A percentile compares a stretch with the other conserved stretches of the same genome.
These are phyloP conservation scores for Aporophyla lueneburgensis DNA, from an alignment of 2,888 invertebrate genomes.

Conservation along the genomic window DNA sequence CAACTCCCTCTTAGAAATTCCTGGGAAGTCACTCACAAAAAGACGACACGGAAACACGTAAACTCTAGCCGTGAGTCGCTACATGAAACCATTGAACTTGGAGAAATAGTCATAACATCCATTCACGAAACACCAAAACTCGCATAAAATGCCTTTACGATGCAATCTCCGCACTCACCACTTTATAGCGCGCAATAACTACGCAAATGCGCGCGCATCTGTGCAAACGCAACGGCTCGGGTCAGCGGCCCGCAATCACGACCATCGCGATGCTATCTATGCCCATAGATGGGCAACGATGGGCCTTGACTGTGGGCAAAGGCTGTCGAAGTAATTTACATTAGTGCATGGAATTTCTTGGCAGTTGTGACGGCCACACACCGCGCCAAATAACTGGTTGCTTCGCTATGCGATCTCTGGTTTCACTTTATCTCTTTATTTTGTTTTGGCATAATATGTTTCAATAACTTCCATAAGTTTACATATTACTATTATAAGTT, in stretches of 20 bases:
- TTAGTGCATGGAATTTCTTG: constrained; percentile 56
- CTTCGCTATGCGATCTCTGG: constrained; percentile 39
- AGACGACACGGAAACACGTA: not conserved
- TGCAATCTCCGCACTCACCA: constrained; percentile 53
- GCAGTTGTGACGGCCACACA: constrained; percentile 53
- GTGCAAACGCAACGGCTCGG: constrained; percentile 40
- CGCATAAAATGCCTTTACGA: constrained; percentile 58
- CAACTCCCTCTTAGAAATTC: not conserved
- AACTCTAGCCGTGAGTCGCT: not conserved
- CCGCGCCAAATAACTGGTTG: constrained; percentile 47
- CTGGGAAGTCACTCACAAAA: not conserved
- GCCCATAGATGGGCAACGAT: constrained; percentile 64
- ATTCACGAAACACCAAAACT: constrained; percentile 46
- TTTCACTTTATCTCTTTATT: constrained; percentile 47
- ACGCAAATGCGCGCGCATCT: constrained; percentile 52
- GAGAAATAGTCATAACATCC: constrained; percentile 41
- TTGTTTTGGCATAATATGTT: constrained; percentile 24
- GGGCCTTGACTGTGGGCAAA: constrained; percentile 58
- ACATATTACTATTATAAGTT: constrained; percentile 23
- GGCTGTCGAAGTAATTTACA: constrained; percentile 64
- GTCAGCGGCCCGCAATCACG: constrained; percentile 65
- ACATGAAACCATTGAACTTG: constrained; percentile 32
- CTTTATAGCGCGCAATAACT: constrained; percentile 49
- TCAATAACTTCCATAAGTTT: constrained; percentile 36
- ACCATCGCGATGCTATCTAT: constrained; percentile 65